phyloP scores from a whole-genome alignment of 1,140 invertebrate genomes.

The Steinernema khuongi region DNA sequence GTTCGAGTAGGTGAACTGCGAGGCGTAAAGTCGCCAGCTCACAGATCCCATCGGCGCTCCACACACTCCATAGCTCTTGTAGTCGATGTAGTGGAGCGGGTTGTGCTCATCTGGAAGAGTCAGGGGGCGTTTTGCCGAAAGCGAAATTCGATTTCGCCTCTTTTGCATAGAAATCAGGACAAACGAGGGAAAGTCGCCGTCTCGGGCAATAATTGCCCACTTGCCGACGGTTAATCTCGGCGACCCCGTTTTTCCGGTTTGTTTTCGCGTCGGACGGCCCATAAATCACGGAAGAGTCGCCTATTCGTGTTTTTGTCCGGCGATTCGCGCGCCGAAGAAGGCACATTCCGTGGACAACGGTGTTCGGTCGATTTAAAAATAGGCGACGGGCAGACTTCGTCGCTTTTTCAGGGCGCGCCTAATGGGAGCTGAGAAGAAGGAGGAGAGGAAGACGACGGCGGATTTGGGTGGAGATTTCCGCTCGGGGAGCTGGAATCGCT shows the following conservation, averaged over 20 bases:
- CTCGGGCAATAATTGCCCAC: background rate
- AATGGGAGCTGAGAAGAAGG: background rate
- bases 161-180: constrained; percentile 17
- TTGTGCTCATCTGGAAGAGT: constrained; percentile 45
- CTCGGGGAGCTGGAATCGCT: too few relatives aligned
- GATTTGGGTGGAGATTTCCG: too few relatives aligned
- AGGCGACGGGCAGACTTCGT: too few relatives aligned
- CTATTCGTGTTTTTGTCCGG: background rate
- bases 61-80: constrained; percentile 60
- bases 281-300: background rate
- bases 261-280: constrained; percentile 1
- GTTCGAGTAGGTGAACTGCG: constrained; percentile 1
- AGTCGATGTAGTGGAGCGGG: constrained; percentile 60
- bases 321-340: background rate
- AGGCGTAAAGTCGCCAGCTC: constrained; percentile 58
- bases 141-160: background rate
- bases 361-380: background rate
- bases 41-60: constrained; percentile 59
- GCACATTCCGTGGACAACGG: background rate
- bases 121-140: background rate
- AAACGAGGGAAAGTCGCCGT: constrained; percentile 11
- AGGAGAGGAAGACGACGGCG: too few relatives aligned
- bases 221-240: background rate
- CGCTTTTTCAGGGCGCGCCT: too few relatives aligned
- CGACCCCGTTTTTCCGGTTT: constrained; percentile 13